Evolutionary conservation across 2,888 invertebrate genomes (phyloP), one percentile per base, ranked within the genome.

Genomic region (Palloptera scutellata): DNA sequence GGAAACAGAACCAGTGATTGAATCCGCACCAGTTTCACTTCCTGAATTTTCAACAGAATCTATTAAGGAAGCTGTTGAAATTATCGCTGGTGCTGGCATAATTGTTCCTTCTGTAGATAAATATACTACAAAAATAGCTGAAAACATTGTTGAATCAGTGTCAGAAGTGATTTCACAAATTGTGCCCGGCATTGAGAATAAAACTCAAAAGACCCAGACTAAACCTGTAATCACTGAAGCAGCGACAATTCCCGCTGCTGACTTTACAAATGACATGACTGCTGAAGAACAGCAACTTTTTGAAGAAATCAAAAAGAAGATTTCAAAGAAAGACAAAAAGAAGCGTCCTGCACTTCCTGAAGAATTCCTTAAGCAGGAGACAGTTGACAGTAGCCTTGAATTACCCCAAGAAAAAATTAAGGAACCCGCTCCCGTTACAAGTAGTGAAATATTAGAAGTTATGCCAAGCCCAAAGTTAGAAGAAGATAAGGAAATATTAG

Each of bases 311-410:
- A 81, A 85, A 72, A 82, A 82, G 70, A 83, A 84, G 68, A 74
- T 83, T 45, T 80, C 81, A 4, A 85, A 83, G 66, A 83, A 83
- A 74, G 83, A 84, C 66, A 83, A 84, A 72, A 84, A 83, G 68
- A 83, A 84, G 60, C 76, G 84, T n/a, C 84, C 83, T 5, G 80
- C 82, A 20, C 77, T 84, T 60, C 84, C 85, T 6, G 81, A 81
- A 72, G 81, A 83, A 65, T 85, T 84, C 61, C 77, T 78, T 58
- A 77, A 74, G 45, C 63, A 63, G 17, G 40, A 66, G 45, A 40
- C 15, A 13, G 1, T 51, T 19, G 30, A 64, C 19, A 54, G 45
- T 13, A 40, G 12, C 4, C 17, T 43, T n/a, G 43, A 59, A 3
- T 53, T 64, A 12, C 40, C 54, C 12, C 13, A n/a, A 12, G 53